phyloP scores from a whole-genome alignment of 1,140 invertebrate genomes.

The Dreissena polymorpha region DNA sequence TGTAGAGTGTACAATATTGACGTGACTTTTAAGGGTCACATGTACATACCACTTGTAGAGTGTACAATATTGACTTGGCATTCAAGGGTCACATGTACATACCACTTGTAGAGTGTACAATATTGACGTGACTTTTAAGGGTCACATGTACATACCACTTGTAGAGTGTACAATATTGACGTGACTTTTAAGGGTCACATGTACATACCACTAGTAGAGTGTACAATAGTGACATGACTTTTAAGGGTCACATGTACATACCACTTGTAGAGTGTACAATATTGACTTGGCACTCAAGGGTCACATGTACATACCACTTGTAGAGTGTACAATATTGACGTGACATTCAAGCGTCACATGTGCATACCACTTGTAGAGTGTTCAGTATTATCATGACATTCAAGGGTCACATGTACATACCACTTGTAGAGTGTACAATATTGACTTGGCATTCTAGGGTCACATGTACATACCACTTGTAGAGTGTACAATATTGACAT shows the following conservation, averaged over 20 bases:
- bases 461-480: constrained; percentile 68
- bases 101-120: constrained; percentile 75
- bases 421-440: constrained; percentile 74
- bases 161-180: constrained; percentile 63
- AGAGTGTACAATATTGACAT: constrained; percentile 59
- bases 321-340: constrained; percentile 60
- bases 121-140: too few relatives aligned
- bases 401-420: constrained; percentile 57
- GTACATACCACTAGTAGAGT: constrained; percentile 74
- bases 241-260: constrained; percentile 53
- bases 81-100: constrained; percentile 42
- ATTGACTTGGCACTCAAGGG: background rate
- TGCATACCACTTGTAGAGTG: constrained; percentile 74
- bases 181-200: background rate
- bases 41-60: constrained; percentile 73
- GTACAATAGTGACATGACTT: too few relatives aligned
- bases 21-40: background rate
- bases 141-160: constrained; percentile 67
- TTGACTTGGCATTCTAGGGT: background rate
- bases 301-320: constrained; percentile 68
- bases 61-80: constrained; percentile 15
- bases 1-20: constrained; percentile 66
- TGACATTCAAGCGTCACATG: background rate
- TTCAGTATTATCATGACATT: constrained; percentile 53
- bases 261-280: constrained; percentile 75